Evolutionary conservation across 2,888 invertebrate species (phyloP).

Genomic region (Tetranychus truncatus): DNA sequence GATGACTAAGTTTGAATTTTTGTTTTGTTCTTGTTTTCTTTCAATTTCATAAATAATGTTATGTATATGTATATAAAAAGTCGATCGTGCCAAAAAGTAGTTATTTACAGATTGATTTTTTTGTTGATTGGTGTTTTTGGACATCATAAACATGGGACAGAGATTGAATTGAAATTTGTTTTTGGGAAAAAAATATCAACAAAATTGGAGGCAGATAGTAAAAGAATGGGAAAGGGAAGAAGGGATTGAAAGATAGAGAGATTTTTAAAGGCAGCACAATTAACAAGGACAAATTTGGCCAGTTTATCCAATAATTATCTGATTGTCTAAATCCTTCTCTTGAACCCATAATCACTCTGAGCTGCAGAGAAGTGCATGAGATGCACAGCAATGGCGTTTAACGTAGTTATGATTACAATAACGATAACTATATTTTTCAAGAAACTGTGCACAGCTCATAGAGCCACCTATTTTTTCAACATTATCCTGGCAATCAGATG

Average conservation of each 20-base stretch:
- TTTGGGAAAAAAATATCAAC: no score
- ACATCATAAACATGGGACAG: no score
- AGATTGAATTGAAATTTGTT: no score
- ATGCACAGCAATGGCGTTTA: constrained; percentile 36
- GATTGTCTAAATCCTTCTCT: neutral
- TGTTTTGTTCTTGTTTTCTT: neutral
- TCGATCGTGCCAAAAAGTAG: neutral
- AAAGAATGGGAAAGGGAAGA: constrained; percentile 92
- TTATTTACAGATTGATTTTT: no score
- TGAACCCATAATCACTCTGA: neutral
- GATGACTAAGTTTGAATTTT: neutral
- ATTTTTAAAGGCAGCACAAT: neutral
- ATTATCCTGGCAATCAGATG: constrained; percentile 23
- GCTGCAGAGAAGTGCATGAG: constrained; percentile 24
- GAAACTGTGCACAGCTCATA: constrained; percentile 36
- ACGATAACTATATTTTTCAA: constrained; percentile 35
- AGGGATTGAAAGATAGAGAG: neutral
- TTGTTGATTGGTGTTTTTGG: no score
- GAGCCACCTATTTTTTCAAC: constrained; percentile 29
- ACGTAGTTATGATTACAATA: constrained; percentile 38
- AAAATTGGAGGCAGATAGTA: constrained; percentile 46
- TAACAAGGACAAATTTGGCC: constrained; percentile 2
- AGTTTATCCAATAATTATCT: neutral
- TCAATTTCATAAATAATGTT: neutral
- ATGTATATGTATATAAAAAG: constrained; percentile 1